Evolutionary conservation across 2,888 invertebrate species (phyloP).

Genomic region (Troglohyphantes excavatus): DNA sequence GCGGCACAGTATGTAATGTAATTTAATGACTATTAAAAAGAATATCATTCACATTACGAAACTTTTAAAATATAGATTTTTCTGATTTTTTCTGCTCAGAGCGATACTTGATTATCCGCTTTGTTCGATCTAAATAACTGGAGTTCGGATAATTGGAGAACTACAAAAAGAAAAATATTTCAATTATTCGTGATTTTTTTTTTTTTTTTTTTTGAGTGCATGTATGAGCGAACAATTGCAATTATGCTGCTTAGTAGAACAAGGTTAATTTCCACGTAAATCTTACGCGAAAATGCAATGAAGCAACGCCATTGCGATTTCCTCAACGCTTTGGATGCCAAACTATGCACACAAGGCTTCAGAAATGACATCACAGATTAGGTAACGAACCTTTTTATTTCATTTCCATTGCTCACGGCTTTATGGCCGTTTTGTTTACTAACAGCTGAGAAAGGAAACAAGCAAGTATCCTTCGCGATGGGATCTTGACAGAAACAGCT

Average conservation of each 20-base stretch:
- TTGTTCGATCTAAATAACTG: too few relatives aligned
- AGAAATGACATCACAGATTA: neutral
- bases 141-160: too few relatives aligned
- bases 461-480: neutral
- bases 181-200: neutral
- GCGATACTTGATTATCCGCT: too few relatives aligned
- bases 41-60: too few relatives aligned
- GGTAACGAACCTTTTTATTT: neutral
- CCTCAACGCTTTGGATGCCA: too few relatives aligned
- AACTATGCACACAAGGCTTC: neutral
- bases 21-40: too few relatives aligned
- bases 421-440: slow-evolving; percentile 1
- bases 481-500: slow-evolving; percentile 69
- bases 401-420: neutral
- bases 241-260: neutral
- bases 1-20: too few relatives aligned
- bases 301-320: neutral
- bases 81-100: too few relatives aligned
- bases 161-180: neutral
- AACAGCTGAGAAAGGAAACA: neutral
- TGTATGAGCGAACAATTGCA: neutral
- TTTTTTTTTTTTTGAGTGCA: too few relatives aligned
- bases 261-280: neutral
- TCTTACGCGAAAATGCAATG: neutral
- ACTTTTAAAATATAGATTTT: too few relatives aligned